Base-by-base conservation (phyloP, 2,888 invertebrate genomes). In the Ectobius pallidus region DNA sequence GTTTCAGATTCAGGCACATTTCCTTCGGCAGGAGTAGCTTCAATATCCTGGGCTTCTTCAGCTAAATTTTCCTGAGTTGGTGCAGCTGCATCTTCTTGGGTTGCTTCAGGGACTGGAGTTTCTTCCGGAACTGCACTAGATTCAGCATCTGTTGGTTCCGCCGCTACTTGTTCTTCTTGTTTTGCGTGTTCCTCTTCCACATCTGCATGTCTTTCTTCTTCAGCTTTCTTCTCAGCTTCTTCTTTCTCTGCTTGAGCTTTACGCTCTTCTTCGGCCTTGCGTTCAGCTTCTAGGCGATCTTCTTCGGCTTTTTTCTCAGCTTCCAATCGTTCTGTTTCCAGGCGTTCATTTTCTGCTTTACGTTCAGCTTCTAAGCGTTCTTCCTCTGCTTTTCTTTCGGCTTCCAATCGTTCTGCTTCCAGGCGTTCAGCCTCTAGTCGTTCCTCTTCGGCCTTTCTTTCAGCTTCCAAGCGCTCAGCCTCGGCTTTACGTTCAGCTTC, bases 221-320 rank as follows among this genome's bases (percentile, higher is more conserved):
- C 87, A 46, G 87, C 85, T 16, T 87, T 86, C 14, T 87, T 85
- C 74, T 88, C 89, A 20, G 88, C 87, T 72, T 88, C 81, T n/a
- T 87, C 86, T 14, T 87, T 85, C 74, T 88, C 89, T 20, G 88
- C 87, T 72, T 88, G 81, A 14, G 73, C 68, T 91, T 86, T 89
- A 82, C 34, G 34, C 76, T 82, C 81, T 73, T 79, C 78, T 76
- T 82, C 80, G 76, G 83, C 75, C 78, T 71, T 62, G 1, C 58
- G 22, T 77, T 81, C 82, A 78, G 83, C 84, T 77, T 83, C 83
- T 0, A 82, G 81, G 77, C 79, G 81, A 3, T 61, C 71, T 55
- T 67, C 72, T 61, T 74, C 73, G 34, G 70, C 70, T 39, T 62
- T 7, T 32, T 72, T 52, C 34, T 75, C 80, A 79, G 11, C 78